Evolutionary conservation across 2,797 vertebrate species (phyloP).

Genomic region (Alcedo quadribrachys): DNA sequence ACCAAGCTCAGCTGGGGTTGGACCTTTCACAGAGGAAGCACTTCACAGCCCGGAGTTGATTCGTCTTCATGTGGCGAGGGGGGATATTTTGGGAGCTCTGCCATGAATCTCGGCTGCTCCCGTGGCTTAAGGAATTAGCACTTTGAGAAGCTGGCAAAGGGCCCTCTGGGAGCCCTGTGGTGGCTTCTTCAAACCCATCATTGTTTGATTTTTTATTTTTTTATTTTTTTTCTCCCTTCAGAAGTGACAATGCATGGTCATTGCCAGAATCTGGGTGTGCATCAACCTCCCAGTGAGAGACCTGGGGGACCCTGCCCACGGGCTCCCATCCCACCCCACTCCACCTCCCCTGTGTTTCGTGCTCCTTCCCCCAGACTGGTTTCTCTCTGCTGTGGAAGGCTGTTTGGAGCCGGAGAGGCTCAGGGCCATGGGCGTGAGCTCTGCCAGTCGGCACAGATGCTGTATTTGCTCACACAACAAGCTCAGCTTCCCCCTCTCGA

Average conservation of each 20-base stretch:
- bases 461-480: background rate
- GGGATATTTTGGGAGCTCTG: background rate
- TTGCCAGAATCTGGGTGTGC: background rate
- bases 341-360: fast-evolving
- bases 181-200: background rate
- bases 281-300: fast-evolving
- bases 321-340: background rate
- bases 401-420: background rate
- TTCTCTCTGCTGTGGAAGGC: background rate
- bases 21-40: background rate
- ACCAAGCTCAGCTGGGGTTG: background rate
- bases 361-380: background rate
- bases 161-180: background rate
- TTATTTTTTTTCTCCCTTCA: background rate
- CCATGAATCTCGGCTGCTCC: background rate
- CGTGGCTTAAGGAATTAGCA: background rate
- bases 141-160: background rate
- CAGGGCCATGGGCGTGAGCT: background rate
- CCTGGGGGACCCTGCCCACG: fast-evolving
- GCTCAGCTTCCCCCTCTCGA: slow-evolving; percentile 7
- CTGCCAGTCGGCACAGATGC: slow-evolving; percentile 31
- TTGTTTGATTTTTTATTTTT: too few species aligned
- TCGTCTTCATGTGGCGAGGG: fast-evolving
- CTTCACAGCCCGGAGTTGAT: fast-evolving
- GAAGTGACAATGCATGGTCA: fast-evolving